Evolutionary conservation across 2,888 invertebrate genomes (phyloP).

Genomic region (Ophion obscuratus): DNA sequence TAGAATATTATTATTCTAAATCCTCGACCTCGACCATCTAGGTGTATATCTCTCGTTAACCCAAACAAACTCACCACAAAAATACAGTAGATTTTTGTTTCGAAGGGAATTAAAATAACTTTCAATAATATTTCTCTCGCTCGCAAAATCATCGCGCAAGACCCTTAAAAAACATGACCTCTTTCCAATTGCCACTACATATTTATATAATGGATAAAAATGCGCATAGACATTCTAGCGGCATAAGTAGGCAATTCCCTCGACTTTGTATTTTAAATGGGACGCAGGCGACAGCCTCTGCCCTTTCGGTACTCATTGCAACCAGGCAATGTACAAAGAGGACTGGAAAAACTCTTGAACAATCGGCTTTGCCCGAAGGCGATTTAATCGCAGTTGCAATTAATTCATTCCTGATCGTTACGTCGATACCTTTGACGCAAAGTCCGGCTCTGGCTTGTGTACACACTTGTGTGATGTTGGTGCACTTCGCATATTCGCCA

Average conservation of each 20-base stretch:
- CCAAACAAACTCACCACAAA: too few relatives aligned
- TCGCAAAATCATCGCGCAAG: too few relatives aligned
- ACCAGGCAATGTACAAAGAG: constrained; percentile 3
- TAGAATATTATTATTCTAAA: too few relatives aligned
- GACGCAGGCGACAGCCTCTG: neutral
- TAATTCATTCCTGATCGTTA: constrained; percentile 38
- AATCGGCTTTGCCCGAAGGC: neutral
- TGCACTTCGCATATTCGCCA: constrained; percentile 32
- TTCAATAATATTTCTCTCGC: too few relatives aligned
- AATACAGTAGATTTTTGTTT: too few relatives aligned
- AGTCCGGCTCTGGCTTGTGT: neutral
- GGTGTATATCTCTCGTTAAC: too few relatives aligned
- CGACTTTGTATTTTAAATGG: neutral
- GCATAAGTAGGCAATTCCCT: neutral
- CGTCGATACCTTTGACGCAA: constrained; percentile 59
- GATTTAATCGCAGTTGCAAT: constrained; percentile 47
- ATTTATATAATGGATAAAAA: neutral
- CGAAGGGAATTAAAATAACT: too few relatives aligned
- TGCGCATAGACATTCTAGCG: neutral
- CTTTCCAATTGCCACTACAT: too few relatives aligned
- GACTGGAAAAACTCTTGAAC: neutral
- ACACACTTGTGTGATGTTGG: constrained; percentile 14
- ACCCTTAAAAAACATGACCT: too few relatives aligned
- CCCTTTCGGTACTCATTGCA: neutral
- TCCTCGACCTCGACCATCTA: too few relatives aligned